Conservation (phyloP, 2,113 vertebrate species). For the Rhinopomastus cyanomelas region DNA sequence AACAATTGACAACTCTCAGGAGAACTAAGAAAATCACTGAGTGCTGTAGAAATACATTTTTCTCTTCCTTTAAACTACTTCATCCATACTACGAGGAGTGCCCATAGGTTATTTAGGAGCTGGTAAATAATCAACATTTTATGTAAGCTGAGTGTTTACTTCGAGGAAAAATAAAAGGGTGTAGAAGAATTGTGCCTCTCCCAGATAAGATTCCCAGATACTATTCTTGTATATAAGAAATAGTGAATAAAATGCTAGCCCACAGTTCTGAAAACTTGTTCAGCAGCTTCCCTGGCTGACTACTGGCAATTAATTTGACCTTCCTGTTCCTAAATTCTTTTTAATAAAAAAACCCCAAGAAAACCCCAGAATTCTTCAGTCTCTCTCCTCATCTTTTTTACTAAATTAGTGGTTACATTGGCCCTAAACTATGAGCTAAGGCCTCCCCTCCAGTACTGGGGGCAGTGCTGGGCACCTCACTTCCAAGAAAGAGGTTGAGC, state of each 20-base stretch:
- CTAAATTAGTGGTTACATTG: background rate
- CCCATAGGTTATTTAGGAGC: constrained; percentile 10
- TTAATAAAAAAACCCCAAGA: too few species aligned
- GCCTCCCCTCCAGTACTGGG: too few species aligned
- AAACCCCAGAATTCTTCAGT: background rate
- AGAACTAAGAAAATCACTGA: constrained; percentile 7
- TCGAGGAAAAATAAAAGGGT: background rate
- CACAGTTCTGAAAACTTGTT: background rate
- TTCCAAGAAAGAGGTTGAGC: too few species aligned
- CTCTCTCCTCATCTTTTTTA: background rate
- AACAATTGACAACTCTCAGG: background rate
- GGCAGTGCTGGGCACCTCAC: too few species aligned
- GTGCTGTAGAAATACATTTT: background rate
- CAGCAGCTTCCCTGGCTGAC: background rate
- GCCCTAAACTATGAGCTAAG: background rate
- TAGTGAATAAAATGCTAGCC: background rate
- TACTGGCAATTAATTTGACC: background rate
- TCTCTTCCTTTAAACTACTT: constrained; percentile 2
- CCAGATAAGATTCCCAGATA: background rate
- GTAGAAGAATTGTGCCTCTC: background rate
- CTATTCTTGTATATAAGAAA: too few species aligned
- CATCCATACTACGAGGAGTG: background rate
- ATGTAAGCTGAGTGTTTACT: background rate
- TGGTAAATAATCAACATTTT: background rate
- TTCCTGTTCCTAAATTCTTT: background rate